Base-by-base conservation (phyloP, 2,797 vertebrate species). In the Prunella strophiata region DNA sequence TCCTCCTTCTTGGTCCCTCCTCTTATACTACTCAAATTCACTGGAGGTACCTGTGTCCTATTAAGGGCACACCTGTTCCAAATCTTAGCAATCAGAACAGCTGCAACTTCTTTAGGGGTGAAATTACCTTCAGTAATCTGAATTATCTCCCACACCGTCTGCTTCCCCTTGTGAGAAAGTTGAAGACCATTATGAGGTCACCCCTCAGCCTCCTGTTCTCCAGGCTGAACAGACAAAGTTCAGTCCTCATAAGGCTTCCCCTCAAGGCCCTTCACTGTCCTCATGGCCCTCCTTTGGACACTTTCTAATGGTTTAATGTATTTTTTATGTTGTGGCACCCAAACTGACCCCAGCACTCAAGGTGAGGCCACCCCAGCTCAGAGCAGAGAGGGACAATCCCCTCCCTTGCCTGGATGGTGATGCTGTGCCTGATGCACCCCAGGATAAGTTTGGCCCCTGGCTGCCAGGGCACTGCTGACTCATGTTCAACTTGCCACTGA, bases 341-440 rank as follows among this genome's bases (percentile, higher is more conserved):
- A 10, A 30, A 18, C 43, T 43, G 27, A 5, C 1, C 21, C 0
- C 42, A 61, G 0, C 1, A 27, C 2, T 14, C 0, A 2, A 43
- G 32, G 9, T 50, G 55, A 70, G 42, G 22, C 6, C 0, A 0
- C 9, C 8, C 7, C 57, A 70, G 13, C 0, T 0, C 42, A 75
- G 19, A 82, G 78, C 16, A 82, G 55, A 68, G 16, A 0, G 0
- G 36, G 42, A 55, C 63, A 70, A 55, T 43, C 5, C 5, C 27
- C 42, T 50, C 48, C 36, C 6, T 62, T 18, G 4, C 43, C 18
- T 0, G 0, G 26, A 32, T 70, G n/a, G 48, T 0, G 0, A 62
- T 50, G 63, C 55, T 70, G 57, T 38, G 19, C 27, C 42, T 75
- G 32, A 55, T 62, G 48, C 1, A 0, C 7, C 18, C 13, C 27